These are phyloP conservation scores for Agrilus biguttatus DNA, from an alignment of 2,888 invertebrate species.

Conservation along the genomic window DNA sequence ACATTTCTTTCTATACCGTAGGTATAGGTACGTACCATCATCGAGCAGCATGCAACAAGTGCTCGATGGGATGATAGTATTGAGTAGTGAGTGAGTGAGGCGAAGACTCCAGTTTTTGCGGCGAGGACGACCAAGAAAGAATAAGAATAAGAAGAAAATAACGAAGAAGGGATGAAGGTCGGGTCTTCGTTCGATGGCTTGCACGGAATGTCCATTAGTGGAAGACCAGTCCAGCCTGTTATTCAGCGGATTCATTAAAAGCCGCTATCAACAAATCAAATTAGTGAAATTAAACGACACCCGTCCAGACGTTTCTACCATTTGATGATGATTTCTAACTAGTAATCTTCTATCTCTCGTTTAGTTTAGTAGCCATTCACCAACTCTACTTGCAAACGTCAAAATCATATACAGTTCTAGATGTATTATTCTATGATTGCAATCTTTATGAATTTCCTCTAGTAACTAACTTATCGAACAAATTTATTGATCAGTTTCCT, in stretches of 20 bases:
- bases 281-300: conserved; percentile 21
- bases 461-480: too few species aligned
- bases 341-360: not conserved
- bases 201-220: conserved; percentile 27
- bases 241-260: conserved; percentile 24
- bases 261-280: conserved; percentile 25
- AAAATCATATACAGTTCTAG: too few species aligned
- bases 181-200: conserved; percentile 19
- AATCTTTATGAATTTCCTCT: too few species aligned
- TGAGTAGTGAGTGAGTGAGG: conserved; percentile 6
- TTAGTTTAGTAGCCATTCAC: not conserved
- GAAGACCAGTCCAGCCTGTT: conserved; percentile 25
- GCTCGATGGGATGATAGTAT: conserved; percentile 7
- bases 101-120: conserved; percentile 19
- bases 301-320: conserved; percentile 8
- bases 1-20: too few species aligned
- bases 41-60: too few species aligned
- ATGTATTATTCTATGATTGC: too few species aligned
- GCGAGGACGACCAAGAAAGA: conserved; percentile 17
- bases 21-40: too few species aligned
- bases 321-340: conserved; percentile 5
- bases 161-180: conserved; percentile 24
- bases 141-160: conserved; percentile 1
- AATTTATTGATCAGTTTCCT: too few species aligned
- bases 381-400: too few species aligned